Evolutionary conservation across 2,113 vertebrate genomes (phyloP).

Genomic region (Psammodynastes pulverulentus): DNA sequence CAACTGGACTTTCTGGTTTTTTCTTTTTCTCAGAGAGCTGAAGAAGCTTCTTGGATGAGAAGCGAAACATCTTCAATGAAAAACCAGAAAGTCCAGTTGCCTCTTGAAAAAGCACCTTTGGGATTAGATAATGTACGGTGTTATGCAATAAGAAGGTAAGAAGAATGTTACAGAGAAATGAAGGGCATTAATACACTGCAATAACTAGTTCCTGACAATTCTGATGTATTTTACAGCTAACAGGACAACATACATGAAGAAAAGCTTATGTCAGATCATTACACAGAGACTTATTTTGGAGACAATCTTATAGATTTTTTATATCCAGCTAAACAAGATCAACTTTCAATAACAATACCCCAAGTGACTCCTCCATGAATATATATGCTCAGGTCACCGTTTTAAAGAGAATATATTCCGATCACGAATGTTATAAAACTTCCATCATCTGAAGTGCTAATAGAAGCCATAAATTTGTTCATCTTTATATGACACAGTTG

Average conservation of each 20-base stretch:
- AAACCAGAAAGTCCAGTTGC: too few relatives aligned
- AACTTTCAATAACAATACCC: neutral
- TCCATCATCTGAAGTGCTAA: neutral
- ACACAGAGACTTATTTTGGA: neutral
- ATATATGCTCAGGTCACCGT: neutral
- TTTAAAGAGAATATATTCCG: neutral
- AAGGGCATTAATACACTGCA: neutral
- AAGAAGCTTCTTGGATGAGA: too few relatives aligned
- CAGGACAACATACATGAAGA: neutral
- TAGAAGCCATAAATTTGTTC: neutral
- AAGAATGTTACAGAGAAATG: neutral
- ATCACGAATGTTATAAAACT: neutral
- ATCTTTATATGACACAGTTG: neutral
- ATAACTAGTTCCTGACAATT: neutral
- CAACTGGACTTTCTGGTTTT: too few relatives aligned
- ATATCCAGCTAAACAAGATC: neutral
- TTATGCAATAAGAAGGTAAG: neutral
- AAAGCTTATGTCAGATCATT: constrained; percentile 8
- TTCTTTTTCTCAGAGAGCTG: too few relatives aligned
- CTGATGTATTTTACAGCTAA: neutral
- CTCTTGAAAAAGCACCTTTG: too few relatives aligned
- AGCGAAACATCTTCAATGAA: too few relatives aligned
- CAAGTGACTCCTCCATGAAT: neutral
- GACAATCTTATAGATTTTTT: neutral
- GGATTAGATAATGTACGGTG: neutral